These are phyloP conservation scores for Chrysaora quinquecirrha DNA, from an alignment of 30 jellyfish, hydroid and myxozoan genomes.

Conservation along the genomic window DNA sequence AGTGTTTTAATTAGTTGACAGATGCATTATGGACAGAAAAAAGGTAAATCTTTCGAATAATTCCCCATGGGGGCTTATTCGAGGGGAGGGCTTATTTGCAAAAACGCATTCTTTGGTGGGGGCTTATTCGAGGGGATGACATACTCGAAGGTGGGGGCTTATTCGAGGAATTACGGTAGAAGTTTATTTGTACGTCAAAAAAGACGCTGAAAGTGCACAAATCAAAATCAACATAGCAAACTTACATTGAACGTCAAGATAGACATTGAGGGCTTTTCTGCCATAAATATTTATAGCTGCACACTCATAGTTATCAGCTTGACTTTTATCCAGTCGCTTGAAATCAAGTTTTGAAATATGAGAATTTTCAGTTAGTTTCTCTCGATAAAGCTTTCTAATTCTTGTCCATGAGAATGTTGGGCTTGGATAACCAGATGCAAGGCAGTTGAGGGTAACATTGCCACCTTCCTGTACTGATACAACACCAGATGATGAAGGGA, in stretches of 20 bases:
- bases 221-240: too few relatives aligned
- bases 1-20: too few relatives aligned
- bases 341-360: constrained; percentile 1
- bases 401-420: constrained; percentile 84
- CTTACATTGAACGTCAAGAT: constrained; percentile 57
- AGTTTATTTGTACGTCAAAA: too few relatives aligned
- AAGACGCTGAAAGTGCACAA: too few relatives aligned
- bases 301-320: constrained; percentile 53
- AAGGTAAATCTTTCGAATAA: too few relatives aligned
- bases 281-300: constrained; percentile 52
- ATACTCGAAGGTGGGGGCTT: too few relatives aligned
- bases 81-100: too few relatives aligned
- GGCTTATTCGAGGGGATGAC: too few relatives aligned
- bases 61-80: too few relatives aligned
- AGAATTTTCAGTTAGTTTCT: constrained; percentile 16
- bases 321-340: constrained; percentile 12
- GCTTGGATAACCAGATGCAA: constrained; percentile 78
- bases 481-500: constrained; percentile 67
- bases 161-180: too few relatives aligned
- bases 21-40: too few relatives aligned
- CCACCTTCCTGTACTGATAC: constrained; percentile 70
- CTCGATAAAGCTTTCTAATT: constrained; percentile 42
- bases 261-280: constrained; percentile 11
- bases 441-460: constrained; percentile 73
- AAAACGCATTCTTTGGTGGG: too few relatives aligned